Evolutionary conservation across 2,113 vertebrate species (phyloP), one percentile per base, ranked within the genome.

Genomic region (Sialia sialis): DNA sequence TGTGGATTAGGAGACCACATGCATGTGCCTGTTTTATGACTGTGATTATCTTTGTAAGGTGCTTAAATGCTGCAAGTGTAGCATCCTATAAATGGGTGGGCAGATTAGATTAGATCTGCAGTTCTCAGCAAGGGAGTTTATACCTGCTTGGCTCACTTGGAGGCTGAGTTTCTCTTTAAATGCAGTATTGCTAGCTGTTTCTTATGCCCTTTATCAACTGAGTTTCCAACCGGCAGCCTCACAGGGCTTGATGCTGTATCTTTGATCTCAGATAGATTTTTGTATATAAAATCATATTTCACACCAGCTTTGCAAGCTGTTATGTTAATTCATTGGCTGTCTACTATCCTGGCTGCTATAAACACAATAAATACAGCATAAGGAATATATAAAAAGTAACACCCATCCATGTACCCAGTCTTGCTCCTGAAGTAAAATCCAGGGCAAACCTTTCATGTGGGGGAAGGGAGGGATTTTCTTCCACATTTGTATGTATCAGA

Each of bases 31-130:
- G 14, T 93, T 96, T 96, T 95, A 94, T 91, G 75, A 68, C 90
- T 88, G 85, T 95, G 87, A 95, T 97, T 96, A 95, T 97, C 87
- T 91, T 95, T 90, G 75, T 95, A 77, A 95, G 91, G 84, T 93
- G 90, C 95, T 95, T 95, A 93, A 95, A 95, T 63, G 93, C 87
- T 85, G 84, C 59, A 75, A 93, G 82, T 93, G 87, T 54, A 83
- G 90, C 56, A 91, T 90, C 78, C 87, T 94, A 56, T 93, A 97
- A 95, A 88, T 70, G 84, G 78, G 36, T 62, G 90, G 91, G 74
- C 79, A 94, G 95, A 95, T 97, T 92, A 96, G 90, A 95, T 96
- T 75, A 97, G 80, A 95, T 93, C 91, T 91, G 90, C 52, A 36
- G 68, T 70, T 95, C 87, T 58, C 95, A 93, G 91, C 72, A 59